Evolutionary conservation across 2,113 vertebrate genomes (phyloP).

Genomic region (Hippocampus zosterae): DNA sequence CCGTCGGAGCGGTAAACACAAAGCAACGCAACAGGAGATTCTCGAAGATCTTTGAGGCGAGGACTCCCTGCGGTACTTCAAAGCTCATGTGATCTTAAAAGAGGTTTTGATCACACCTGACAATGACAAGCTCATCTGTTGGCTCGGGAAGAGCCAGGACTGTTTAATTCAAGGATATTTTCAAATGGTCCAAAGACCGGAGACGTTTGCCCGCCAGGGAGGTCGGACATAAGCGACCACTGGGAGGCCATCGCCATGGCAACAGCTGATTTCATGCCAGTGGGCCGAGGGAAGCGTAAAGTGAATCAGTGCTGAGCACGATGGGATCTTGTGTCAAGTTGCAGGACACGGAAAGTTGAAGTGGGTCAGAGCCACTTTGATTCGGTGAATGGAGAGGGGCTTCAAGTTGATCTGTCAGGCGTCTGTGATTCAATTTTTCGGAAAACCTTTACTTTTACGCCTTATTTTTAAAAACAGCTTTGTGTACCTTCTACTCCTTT

Average conservation of each 20-base stretch:
- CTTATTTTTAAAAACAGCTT: too few species aligned
- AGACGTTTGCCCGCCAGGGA: conserved; percentile 7
- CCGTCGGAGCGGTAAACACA: conserved; percentile 19
- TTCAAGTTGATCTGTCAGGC: neutral
- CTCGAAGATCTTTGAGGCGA: conserved; percentile 41
- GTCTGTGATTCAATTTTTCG: too few species aligned
- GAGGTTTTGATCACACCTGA: conserved; percentile 6
- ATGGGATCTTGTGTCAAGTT: conserved; percentile 26
- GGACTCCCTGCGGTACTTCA: conserved; percentile 38
- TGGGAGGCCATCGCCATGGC: conserved; percentile 58
- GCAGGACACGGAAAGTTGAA: conserved; percentile 3
- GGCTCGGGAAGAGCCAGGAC: conserved; percentile 26
- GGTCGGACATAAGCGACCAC: conserved; percentile 26
- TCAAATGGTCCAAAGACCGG: neutral
- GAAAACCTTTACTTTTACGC: too few species aligned
- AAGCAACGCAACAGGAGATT: conserved; percentile 53
- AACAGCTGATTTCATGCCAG: conserved; percentile 61
- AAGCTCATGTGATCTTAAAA: conserved; percentile 34
- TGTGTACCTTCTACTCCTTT: too few species aligned
- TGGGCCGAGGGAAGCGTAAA: conserved; percentile 47
- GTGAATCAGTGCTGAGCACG: conserved; percentile 25
- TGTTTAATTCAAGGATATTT: neutral
- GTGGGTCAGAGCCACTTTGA: neutral
- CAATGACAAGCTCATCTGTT: conserved; percentile 33
- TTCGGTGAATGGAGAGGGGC: neutral